These are phyloP conservation scores for Drosophila gaucha DNA, from an alignment of 2,888 invertebrate genomes.

Conservation along the genomic window DNA sequence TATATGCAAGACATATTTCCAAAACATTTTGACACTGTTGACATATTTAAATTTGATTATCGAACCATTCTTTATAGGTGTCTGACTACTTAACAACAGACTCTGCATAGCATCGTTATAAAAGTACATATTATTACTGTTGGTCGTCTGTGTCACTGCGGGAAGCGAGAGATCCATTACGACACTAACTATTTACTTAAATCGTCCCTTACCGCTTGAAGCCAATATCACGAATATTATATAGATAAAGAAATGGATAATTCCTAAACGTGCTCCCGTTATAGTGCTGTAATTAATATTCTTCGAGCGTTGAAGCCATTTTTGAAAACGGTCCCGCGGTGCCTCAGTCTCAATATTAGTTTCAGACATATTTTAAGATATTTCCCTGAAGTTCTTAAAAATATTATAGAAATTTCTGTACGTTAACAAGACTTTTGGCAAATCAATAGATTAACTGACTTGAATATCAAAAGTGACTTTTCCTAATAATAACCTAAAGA, in stretches of 20 bases:
- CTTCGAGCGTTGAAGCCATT: slow-evolving; percentile 4
- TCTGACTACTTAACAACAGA: not conserved
- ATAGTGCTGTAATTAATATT: slow-evolving; percentile 33
- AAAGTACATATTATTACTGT: slow-evolving; percentile 12
- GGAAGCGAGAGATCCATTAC: not conserved
- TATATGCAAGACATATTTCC: slow-evolving; percentile 11
- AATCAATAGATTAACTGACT: too few relatives aligned
- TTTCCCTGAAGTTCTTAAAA: not conserved
- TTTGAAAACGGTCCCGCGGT: not conserved
- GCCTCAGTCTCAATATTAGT: fast-evolving
- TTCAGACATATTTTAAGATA: not conserved
- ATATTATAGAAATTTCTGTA: not conserved
- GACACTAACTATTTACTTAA: not conserved
- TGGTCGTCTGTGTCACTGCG: slow-evolving; percentile 21
- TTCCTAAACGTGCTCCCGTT: not conserved
- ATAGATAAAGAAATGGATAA: slow-evolving; percentile 5
- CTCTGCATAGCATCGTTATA: slow-evolving; percentile 3
- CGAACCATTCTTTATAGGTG: not conserved
- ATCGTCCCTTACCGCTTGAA: slow-evolving; percentile 21
- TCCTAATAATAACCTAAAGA: too few relatives aligned
- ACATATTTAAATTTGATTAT: not conserved
- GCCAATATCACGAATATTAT: slow-evolving; percentile 20
- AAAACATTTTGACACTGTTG: slow-evolving; percentile 7
- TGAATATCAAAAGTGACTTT: too few relatives aligned
- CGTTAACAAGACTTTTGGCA: not conserved